Percentiles rank a stretch among this genome's conserved stretches.
Conservation (phyloP, 2,113 vertebrate genomes). For the Callaeas wilsoni region DNA sequence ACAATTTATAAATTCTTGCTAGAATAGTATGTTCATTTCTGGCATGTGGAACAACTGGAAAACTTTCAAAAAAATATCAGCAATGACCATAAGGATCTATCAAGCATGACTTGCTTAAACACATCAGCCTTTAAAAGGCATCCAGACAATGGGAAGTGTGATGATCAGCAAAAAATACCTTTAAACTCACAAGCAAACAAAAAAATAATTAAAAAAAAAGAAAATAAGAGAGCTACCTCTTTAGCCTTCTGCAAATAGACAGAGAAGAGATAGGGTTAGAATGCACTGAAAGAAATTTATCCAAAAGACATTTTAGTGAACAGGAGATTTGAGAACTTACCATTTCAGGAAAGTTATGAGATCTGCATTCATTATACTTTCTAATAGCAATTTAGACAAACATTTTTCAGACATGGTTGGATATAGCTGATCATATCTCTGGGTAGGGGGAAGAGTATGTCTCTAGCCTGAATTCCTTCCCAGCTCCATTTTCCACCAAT, state of each 20-base stretch:
- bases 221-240: neutral
- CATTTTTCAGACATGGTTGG: neutral
- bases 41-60: neutral
- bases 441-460: neutral
- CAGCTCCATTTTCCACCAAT: fast-evolving
- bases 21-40: neutral
- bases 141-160: neutral
- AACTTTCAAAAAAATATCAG: neutral
- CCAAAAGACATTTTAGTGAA: neutral
- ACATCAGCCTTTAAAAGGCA: neutral
- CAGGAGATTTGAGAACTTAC: neutral
- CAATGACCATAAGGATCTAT: neutral
- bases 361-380: neutral
- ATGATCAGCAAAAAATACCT: neutral
- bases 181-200: neutral
- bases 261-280: neutral
- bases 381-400: neutral
- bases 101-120: neutral
- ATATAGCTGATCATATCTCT: neutral
- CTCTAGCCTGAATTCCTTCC: neutral
- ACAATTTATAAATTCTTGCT: neutral
- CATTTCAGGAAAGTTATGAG: neutral
- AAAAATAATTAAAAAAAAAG: neutral
- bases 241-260: neutral
- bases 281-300: neutral